Evolutionary conservation across 2,888 invertebrate species (phyloP), one percentile per base, ranked within the genome.

Genomic region (Brachypalpus laphriformis): DNA sequence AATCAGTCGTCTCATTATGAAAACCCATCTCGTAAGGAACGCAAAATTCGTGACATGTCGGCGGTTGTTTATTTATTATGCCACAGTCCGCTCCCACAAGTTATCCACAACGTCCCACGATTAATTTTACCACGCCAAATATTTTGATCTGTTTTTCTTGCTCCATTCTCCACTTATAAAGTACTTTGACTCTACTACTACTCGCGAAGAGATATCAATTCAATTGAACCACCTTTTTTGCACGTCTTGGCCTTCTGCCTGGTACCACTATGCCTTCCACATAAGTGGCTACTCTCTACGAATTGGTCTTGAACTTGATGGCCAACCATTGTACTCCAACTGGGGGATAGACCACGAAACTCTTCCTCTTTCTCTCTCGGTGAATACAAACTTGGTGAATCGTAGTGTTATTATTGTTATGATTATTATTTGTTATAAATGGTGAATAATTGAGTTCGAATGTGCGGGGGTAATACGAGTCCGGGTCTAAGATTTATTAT

Each of bases 391-490:
- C 40, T 11, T 20, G 31, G 54, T 54, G 74, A 57, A 72, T 77
- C 82, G 40, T 54, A 8, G 72, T 51, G 59, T 68, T 76, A 72
- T 82, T 82, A 72, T 77, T 82, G 77, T 74, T 78, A 70, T 65
- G 83, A 83, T 80, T 83, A 70, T 78, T 83, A 83, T 83, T 78
- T 83, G 74, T 78, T 74, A 83, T 83, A 83, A 70, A 78, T 68
- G 76, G 66, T 78, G 68, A 78, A 78, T 78, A 83, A 83, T 78
- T 78, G 82, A 74, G 72, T 75, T 65, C 65, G 70, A 63, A 54
- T 66, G 51, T 57, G 63, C 51, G 63, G 56, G 34, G 81, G 61
- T 31, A 57, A 61, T 25, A 25, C 42, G 18, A 45, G 42, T 11
- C 25, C 59, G 37, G 72, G 59, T 76, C 51, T 37, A 77, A 76